A percentile compares a stretch with the other conserved stretches of the same genome.
Conservation (phyloP, 2,888 invertebrate species). For the Blastobasis adustella region DNA sequence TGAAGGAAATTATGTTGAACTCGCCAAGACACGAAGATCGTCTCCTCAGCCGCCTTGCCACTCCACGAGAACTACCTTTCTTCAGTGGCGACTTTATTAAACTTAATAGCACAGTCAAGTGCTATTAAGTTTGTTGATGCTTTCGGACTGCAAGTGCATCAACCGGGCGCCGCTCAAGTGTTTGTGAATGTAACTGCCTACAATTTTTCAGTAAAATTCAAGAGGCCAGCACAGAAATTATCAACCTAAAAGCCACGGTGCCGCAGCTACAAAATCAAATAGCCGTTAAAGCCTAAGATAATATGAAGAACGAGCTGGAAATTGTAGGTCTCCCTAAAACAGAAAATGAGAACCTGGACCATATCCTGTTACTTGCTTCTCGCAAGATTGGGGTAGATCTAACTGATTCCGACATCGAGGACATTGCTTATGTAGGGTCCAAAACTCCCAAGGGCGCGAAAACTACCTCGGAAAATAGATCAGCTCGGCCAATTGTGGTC, state of each 20-base stretch:
- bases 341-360: slow-evolving; percentile 13
- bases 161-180: slow-evolving; percentile 11
- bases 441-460: neutral
- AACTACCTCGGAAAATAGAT: neutral
- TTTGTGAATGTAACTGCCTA: slow-evolving; percentile 6
- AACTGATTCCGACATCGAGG: slow-evolving; percentile 14
- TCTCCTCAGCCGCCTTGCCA: slow-evolving; percentile 8
- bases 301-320: slow-evolving; percentile 14
- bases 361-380: slow-evolving; percentile 9
- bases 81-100: slow-evolving; percentile 12
- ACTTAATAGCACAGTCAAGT: neutral
- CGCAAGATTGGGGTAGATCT: slow-evolving; percentile 15
- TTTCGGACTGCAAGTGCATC: slow-evolving; percentile 1
- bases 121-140: slow-evolving; percentile 5
- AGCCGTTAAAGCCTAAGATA: no score
- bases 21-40: slow-evolving; percentile 2
- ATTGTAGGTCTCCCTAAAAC: slow-evolving; percentile 14
- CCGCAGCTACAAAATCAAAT: no score
- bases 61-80: slow-evolving; percentile 11
- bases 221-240: no score
- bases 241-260: no score
- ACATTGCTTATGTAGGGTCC: slow-evolving; percentile 11
- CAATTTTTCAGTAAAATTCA: neutral
- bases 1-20: slow-evolving; percentile 8
- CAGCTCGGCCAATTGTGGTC: neutral